Evolutionary conservation across 2,888 invertebrate genomes (phyloP).

Genomic region (Nebria salina): DNA sequence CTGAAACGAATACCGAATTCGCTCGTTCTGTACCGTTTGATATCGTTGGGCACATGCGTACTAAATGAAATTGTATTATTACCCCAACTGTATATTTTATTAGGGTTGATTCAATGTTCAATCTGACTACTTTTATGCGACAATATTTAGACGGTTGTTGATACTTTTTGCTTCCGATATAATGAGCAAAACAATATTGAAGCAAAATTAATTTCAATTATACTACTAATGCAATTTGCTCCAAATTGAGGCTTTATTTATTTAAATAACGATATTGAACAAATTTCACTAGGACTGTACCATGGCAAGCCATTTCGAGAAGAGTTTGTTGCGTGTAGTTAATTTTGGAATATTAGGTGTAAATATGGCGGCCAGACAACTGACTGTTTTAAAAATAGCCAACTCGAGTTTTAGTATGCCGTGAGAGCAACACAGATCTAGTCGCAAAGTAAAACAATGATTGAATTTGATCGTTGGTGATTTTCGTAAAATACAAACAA

Average conservation of each 20-base stretch:
- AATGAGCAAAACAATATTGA: no score
- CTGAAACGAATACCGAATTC: neutral
- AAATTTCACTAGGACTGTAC: slow-evolving; percentile 8
- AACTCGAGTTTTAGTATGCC: neutral
- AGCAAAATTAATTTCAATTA: no score
- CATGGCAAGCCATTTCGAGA: neutral
- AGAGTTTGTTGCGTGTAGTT: neutral
- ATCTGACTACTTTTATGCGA: neutral
- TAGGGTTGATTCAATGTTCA: neutral
- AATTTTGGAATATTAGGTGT: slow-evolving; percentile 19
- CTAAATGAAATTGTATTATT: neutral
- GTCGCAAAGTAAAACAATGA: neutral
- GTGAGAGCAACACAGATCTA: neutral
- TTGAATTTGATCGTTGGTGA: neutral
- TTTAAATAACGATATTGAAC: no score
- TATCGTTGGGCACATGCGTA: neutral
- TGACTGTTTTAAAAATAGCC: slow-evolving; percentile 19
- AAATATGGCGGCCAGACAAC: slow-evolving; percentile 18
- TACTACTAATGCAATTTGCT: no score
- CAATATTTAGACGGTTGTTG: neutral
- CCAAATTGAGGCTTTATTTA: no score
- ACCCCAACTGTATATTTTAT: neutral
- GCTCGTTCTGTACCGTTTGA: neutral
- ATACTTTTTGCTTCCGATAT: no score
- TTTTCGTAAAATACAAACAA: slow-evolving; percentile 5